phyloP scores from a whole-genome alignment of 2,113 vertebrate genomes.

The Sorex fumeus region DNA sequence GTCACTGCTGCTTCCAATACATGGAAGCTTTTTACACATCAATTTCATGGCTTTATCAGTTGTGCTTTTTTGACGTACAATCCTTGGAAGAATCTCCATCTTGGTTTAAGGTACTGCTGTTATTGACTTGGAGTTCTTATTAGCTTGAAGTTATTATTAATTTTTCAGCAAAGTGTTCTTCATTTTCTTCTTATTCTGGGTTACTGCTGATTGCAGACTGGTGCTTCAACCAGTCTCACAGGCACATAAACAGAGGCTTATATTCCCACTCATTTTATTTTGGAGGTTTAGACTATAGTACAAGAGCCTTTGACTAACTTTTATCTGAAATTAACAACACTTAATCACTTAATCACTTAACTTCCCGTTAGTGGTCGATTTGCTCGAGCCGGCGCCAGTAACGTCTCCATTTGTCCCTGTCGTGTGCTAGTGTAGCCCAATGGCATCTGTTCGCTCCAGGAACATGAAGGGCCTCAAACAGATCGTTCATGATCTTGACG shows the following conservation, averaged over 20 bases:
- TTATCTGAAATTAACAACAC: constrained; percentile 30
- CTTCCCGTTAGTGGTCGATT: no score
- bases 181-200: not conserved
- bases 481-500: no score
- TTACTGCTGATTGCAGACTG: not conserved
- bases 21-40: not conserved
- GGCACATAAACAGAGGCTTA: not conserved
- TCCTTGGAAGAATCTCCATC: not conserved
- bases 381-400: no score
- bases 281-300: not conserved
- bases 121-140: not conserved
- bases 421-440: no score
- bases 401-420: no score
- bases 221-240: not conserved
- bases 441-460: no score
- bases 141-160: not conserved
- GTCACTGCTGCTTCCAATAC: not conserved
- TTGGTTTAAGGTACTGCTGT: not conserved
- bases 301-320: constrained; percentile 11
- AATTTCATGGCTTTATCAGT: not conserved
- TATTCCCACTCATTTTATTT: not conserved
- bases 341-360: no score
- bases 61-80: not conserved
- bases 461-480: no score
- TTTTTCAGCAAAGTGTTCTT: not conserved